Evolutionary conservation across 2,888 invertebrate genomes (phyloP).

Genomic region (Habrosyne pyritoides): DNA sequence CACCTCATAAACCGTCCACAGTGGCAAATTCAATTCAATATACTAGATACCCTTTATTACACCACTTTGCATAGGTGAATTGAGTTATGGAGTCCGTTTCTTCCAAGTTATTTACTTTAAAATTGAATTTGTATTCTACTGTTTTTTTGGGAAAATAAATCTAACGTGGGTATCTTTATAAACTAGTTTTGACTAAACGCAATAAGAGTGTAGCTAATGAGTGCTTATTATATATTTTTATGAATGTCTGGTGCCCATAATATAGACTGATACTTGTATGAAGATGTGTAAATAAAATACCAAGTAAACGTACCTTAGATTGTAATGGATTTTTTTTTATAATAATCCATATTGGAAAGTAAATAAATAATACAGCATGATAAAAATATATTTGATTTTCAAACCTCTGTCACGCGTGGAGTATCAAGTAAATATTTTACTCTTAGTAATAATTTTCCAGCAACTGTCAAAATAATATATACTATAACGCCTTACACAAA

Average conservation of each 20-base stretch:
- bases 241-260: background rate
- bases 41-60: constrained; percentile 52
- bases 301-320: background rate
- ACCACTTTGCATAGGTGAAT: constrained; percentile 51
- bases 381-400: background rate
- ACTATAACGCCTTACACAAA: background rate
- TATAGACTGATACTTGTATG: background rate
- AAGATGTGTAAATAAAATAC: background rate
- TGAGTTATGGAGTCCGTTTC: constrained; percentile 25
- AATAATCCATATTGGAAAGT: background rate
- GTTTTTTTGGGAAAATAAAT: background rate
- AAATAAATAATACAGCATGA: background rate
- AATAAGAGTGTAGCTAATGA: background rate
- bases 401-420: too few relatives aligned
- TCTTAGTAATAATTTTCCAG: too few relatives aligned
- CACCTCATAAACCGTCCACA: constrained; percentile 63
- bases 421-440: too few relatives aligned
- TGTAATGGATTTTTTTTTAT: background rate
- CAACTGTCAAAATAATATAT: too few relatives aligned
- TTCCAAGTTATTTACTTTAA: background rate
- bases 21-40: constrained; percentile 71
- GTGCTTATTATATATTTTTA: background rate
- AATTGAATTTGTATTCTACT: background rate
- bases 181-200: background rate
- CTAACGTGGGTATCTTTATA: too few relatives aligned